Conservation (phyloP, 2,888 invertebrate genomes). For the Gymnoscelis rufifasciata region DNA sequence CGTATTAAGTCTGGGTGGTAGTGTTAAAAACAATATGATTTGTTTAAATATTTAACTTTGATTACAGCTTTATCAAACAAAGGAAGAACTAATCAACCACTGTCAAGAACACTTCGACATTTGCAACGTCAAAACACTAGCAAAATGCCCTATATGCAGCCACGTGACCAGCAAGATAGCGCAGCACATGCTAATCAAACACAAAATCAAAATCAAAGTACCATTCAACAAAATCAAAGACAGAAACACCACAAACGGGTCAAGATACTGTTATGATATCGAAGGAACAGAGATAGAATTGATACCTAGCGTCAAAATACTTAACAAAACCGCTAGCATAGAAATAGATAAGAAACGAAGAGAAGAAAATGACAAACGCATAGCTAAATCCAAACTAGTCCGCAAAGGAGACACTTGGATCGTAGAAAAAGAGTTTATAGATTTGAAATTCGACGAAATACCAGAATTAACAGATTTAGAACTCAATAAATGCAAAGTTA, state of each 20-base stretch:
- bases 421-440: constrained; percentile 43
- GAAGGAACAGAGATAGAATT: constrained; percentile 46
- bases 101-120: constrained; percentile 58
- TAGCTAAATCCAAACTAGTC: constrained; percentile 51
- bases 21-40: no score
- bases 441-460: constrained; percentile 34
- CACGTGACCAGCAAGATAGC: constrained; percentile 42
- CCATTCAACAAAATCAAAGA: constrained; percentile 39
- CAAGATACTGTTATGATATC: constrained; percentile 47
- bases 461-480: constrained; percentile 40
- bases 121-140: constrained; percentile 47
- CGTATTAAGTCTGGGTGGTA: no score
- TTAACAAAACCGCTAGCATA: constrained; percentile 49
- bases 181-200: constrained; percentile 40
- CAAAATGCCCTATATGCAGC: constrained; percentile 59
- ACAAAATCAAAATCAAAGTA: constrained; percentile 37
- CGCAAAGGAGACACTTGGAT: constrained; percentile 56
- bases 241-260: constrained; percentile 32
- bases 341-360: constrained; percentile 48
- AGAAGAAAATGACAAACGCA: constrained; percentile 33
- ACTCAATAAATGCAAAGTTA: constrained; percentile 27
- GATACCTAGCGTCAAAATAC: constrained; percentile 54
- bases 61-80: constrained; percentile 58
- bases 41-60: background rate
- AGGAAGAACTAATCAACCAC: constrained; percentile 47